These are phyloP conservation scores for Meghimatium bilineatum DNA, from an alignment of 2,888 invertebrate genomes.

Conservation along the genomic window DNA sequence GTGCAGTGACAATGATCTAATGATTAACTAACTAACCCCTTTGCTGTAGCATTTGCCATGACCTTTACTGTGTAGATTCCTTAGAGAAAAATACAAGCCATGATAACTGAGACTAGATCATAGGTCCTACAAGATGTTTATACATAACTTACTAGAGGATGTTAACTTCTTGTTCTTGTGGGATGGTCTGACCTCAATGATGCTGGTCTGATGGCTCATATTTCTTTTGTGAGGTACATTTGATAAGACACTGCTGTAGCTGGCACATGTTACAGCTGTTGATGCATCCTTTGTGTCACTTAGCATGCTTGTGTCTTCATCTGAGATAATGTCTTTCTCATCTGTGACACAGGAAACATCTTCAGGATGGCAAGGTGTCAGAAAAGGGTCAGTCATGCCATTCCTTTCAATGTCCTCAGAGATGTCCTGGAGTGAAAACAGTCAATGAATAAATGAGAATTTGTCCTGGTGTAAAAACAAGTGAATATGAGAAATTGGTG, in stretches of 20 bases:
- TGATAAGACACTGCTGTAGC: background rate
- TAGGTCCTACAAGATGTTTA: too few species aligned
- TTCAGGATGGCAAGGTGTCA: background rate
- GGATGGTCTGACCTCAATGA: slow-evolving; percentile 37
- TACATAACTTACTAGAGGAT: slow-evolving; percentile 24
- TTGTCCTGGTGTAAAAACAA: too few species aligned
- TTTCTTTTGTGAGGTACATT: background rate
- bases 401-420: slow-evolving; percentile 21
- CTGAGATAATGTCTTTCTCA: background rate
- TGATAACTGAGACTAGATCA: too few species aligned
- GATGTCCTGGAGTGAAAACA: slow-evolving; percentile 10
- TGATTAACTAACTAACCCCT: too few species aligned
- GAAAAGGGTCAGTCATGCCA: background rate
- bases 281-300: background rate
- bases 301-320: background rate
- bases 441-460: too few species aligned
- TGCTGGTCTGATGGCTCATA: slow-evolving; percentile 20
- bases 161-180: slow-evolving; percentile 29
- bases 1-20: too few species aligned
- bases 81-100: background rate
- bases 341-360: background rate
- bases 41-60: too few species aligned
- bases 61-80: too few species aligned
- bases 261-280: background rate
- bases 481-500: too few species aligned